Percentiles rank a stretch among this genome's conserved stretches.
Conservation (phyloP, 2,113 vertebrate species). For the Procavia capensis region DNA sequence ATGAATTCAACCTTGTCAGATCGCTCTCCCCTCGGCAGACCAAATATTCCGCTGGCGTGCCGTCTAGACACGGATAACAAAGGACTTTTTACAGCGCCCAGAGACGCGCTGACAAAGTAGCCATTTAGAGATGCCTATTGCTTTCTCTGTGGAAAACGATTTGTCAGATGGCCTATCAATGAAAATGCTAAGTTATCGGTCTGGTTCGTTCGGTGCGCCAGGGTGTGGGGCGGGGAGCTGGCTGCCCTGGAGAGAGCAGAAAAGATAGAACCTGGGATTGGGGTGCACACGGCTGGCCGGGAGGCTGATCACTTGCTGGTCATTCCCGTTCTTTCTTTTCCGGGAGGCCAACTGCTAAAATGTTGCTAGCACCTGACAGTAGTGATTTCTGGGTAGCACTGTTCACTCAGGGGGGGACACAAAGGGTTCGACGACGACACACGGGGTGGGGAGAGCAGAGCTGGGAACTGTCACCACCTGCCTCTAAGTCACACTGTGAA, state of each 20-base stretch:
- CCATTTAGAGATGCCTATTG: conserved; percentile 88
- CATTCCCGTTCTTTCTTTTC: neutral
- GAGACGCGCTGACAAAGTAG: conserved; percentile 88
- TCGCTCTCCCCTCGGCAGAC: conserved; percentile 85
- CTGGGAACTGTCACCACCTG: neutral
- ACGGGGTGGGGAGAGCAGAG: fast-evolving
- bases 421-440: neutral
- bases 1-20: conserved; percentile 87
- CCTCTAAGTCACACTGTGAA: fast-evolving
- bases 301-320: neutral
- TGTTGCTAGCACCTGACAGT: neutral
- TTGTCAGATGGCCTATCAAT: conserved; percentile 89
- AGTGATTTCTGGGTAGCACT: neutral
- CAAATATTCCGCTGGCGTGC: conserved; percentile 89
- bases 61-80: conserved; percentile 93
- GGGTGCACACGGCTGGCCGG: neutral
- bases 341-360: neutral
- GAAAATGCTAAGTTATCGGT: conserved; percentile 88
- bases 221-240: neutral
- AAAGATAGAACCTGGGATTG: neutral
- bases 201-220: conserved; percentile 78
- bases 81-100: conserved; percentile 89
- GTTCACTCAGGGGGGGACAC: neutral
- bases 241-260: neutral
- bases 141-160: conserved; percentile 86